Percentiles rank a stretch among this genome's conserved stretches.
Conservation (phyloP, 2,888 invertebrate species). For the Eubasilissa splendida region DNA sequence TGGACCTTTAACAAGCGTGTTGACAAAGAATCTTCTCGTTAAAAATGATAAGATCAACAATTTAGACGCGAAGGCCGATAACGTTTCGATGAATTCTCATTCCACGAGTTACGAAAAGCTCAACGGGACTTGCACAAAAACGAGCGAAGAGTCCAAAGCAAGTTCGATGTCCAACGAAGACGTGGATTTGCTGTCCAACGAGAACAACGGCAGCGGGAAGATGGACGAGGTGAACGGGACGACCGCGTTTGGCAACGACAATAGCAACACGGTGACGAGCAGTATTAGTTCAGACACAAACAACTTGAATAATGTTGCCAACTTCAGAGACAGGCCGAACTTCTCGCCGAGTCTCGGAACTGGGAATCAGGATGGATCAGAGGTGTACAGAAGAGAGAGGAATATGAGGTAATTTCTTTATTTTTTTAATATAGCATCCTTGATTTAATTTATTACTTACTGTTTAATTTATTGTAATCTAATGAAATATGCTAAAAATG, state of each 20-base stretch:
- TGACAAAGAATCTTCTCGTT: constrained; percentile 33
- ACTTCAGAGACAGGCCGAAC: constrained; percentile 47
- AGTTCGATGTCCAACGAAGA: constrained; percentile 55
- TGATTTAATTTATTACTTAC: no score
- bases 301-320: constrained; percentile 43
- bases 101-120: constrained; percentile 55
- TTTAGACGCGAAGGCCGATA: constrained; percentile 44
- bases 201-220: constrained; percentile 41
- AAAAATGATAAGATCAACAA: constrained; percentile 44
- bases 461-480: no score
- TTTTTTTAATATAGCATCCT: background rate
- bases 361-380: constrained; percentile 44
- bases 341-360: constrained; percentile 47
- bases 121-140: constrained; percentile 54
- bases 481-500: no score
- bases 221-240: constrained; percentile 38
- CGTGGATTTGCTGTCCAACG: constrained; percentile 47
- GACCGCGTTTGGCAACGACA: constrained; percentile 38
- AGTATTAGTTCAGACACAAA: constrained; percentile 57
- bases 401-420: constrained; percentile 41
- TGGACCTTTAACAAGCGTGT: background rate
- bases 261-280: constrained; percentile 55
- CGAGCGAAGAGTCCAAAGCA: constrained; percentile 55
- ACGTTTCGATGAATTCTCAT: constrained; percentile 50
- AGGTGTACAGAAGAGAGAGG: constrained; percentile 50